Conservation (phyloP, 2,888 invertebrate species). For the Geotrupes spiniger region DNA sequence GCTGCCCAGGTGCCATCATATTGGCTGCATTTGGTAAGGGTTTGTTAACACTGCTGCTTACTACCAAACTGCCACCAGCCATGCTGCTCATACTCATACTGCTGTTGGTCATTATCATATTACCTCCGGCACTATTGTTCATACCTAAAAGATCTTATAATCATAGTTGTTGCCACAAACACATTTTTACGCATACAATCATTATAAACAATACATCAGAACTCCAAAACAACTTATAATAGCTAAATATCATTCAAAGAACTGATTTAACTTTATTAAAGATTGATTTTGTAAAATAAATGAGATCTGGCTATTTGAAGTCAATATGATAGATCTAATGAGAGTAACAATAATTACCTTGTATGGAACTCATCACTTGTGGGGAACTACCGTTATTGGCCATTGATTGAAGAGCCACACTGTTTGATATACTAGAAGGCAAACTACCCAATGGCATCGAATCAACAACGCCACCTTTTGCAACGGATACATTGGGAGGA, state of each 20-base stretch:
- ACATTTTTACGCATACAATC: too few species aligned
- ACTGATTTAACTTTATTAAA: too few species aligned
- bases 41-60: conserved; percentile 72
- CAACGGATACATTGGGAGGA: conserved; percentile 80
- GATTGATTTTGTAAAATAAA: too few species aligned
- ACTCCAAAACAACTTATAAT: too few species aligned
- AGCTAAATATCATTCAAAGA: too few species aligned
- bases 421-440: conserved; percentile 56
- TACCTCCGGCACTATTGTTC: conserved; percentile 63
- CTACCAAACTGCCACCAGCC: conserved; percentile 71
- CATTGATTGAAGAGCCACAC: conserved; percentile 52
- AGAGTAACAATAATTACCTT: conserved; percentile 54
- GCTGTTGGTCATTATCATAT: conserved; percentile 81
- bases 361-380: conserved; percentile 71
- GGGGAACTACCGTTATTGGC: conserved; percentile 68
- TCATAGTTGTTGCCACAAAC: too few species aligned
- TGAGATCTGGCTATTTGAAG: too few species aligned
- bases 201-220: too few species aligned
- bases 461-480: conserved; percentile 52
- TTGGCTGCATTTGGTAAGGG: conserved; percentile 60
- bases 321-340: too few species aligned
- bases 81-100: conserved; percentile 67
- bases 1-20: conserved; percentile 61
- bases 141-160: conserved; percentile 53
- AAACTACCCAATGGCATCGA: conserved; percentile 60